phyloP scores from a whole-genome alignment of 2,113 vertebrate genomes.

The Zingel zingel region DNA sequence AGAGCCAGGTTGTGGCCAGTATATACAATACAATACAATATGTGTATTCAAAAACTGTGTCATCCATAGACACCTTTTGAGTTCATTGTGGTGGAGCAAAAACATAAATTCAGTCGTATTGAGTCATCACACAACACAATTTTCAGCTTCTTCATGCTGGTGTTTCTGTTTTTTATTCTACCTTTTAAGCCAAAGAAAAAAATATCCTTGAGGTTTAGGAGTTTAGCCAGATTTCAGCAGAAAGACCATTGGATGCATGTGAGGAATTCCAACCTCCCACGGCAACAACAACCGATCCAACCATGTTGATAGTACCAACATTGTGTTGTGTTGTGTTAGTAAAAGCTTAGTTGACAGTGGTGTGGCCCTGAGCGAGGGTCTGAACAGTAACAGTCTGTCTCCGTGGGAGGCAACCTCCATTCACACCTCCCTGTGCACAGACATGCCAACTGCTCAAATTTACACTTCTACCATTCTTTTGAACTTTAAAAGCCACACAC shows the following conservation, averaged over 20 bases:
- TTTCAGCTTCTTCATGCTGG: neutral
- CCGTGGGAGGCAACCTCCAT: constrained; percentile 64
- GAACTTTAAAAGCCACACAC: constrained; percentile 31
- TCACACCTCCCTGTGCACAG: constrained; percentile 48
- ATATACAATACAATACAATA: constrained; percentile 4
- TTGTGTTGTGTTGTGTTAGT: constrained; percentile 49
- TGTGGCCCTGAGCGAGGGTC: constrained; percentile 69
- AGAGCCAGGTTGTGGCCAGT: neutral
- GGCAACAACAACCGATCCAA: constrained; percentile 44
- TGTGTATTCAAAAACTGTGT: neutral
- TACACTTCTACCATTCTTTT: constrained; percentile 36
- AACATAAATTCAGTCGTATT: neutral
- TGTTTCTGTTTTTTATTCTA: constrained; percentile 12
- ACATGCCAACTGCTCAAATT: constrained; percentile 44
- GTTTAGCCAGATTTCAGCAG: constrained; percentile 49
- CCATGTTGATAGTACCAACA: constrained; percentile 41
- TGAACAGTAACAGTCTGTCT: constrained; percentile 65
- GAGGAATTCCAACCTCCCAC: constrained; percentile 46
- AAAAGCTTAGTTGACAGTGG: constrained; percentile 39
- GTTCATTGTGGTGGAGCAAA: neutral
- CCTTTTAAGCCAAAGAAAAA: constrained; percentile 29
- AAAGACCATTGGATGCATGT: constrained; percentile 17
- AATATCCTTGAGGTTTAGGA: constrained; percentile 44
- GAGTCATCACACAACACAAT: constrained; percentile 1
- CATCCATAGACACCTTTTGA: neutral